These are phyloP conservation scores for Sphyrna mokarran DNA, from an alignment of 2,113 vertebrate species.

Conservation along the genomic window DNA sequence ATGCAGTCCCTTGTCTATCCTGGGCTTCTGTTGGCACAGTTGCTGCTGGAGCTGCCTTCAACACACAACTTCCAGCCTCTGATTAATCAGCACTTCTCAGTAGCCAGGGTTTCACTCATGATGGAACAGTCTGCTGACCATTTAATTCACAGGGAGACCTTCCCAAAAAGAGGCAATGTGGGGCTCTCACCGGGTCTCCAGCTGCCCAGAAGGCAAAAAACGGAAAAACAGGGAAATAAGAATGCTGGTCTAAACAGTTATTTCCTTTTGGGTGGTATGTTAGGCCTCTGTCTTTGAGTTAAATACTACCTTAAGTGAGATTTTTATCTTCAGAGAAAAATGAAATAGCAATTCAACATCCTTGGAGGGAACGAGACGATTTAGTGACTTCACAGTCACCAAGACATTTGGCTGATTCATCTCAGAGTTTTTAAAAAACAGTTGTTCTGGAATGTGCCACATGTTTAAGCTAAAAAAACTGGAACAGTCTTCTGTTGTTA, in stretches of 20 bases:
- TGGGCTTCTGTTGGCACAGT: not conserved
- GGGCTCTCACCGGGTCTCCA: not conserved
- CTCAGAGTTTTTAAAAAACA: not conserved
- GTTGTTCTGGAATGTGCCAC: not conserved
- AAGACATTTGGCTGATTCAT: not conserved
- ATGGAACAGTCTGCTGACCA: no score
- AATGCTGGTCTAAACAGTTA: no score
- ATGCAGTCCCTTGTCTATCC: not conserved
- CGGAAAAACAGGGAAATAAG: no score
- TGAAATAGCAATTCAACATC: not conserved
- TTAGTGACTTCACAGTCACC: not conserved
- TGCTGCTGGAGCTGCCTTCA: not conserved
- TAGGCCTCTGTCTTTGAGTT: not conserved
- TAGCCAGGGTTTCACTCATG: not conserved
- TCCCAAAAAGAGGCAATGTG: no score
- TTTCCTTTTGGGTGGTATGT: not conserved
- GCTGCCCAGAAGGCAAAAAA: no score
- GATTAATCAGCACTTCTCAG: not conserved
- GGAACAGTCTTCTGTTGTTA: no score
- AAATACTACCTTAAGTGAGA: not conserved
- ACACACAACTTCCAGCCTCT: not conserved
- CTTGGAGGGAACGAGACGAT: not conserved
- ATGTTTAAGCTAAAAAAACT: not conserved
- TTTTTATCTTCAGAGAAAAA: not conserved
- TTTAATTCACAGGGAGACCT: not conserved